These are phyloP conservation scores for Drosophila ananassae DNA, from an alignment of 1,140 invertebrate species.

Conservation along the genomic window DNA sequence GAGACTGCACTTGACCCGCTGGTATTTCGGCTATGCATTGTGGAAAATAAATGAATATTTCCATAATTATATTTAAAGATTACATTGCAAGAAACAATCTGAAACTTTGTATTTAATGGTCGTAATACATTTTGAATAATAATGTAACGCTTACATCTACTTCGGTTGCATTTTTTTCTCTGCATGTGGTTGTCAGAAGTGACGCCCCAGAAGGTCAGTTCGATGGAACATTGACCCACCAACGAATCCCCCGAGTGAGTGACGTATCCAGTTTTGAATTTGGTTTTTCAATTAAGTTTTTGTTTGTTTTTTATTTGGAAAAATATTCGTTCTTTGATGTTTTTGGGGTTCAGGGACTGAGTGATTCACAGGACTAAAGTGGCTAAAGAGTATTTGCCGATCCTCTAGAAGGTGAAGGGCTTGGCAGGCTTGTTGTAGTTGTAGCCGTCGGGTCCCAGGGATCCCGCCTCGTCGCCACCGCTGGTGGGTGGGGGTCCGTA, in stretches of 20 bases:
- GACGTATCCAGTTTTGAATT: constrained; percentile 54
- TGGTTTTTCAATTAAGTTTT: constrained; percentile 46
- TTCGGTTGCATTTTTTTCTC: constrained; percentile 34
- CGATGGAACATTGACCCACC: constrained; percentile 37
- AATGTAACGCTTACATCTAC: background rate
- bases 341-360: constrained; percentile 6
- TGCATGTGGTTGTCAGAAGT: constrained; percentile 58
- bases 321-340: constrained; percentile 44
- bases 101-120: background rate
- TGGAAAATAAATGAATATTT: background rate
- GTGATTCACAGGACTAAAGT: constrained; percentile 24
- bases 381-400: constrained; percentile 5
- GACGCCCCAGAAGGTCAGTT: constrained; percentile 53
- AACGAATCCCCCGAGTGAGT: constrained; percentile 48
- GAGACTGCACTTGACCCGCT: constrained; percentile 71
- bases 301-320: constrained; percentile 58
- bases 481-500: constrained; percentile 62
- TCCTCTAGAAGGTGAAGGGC: constrained; percentile 51
- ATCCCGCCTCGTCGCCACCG: constrained; percentile 40
- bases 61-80: background rate
- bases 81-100: background rate
- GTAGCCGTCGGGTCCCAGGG: constrained; percentile 53
- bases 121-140: background rate
- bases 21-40: constrained; percentile 53
- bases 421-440: constrained; percentile 57